Percentiles rank a stretch among this genome's conserved stretches.
Evolutionary conservation across 2,888 invertebrate species (phyloP).

Genomic region (Arrhopalites spinosus): DNA sequence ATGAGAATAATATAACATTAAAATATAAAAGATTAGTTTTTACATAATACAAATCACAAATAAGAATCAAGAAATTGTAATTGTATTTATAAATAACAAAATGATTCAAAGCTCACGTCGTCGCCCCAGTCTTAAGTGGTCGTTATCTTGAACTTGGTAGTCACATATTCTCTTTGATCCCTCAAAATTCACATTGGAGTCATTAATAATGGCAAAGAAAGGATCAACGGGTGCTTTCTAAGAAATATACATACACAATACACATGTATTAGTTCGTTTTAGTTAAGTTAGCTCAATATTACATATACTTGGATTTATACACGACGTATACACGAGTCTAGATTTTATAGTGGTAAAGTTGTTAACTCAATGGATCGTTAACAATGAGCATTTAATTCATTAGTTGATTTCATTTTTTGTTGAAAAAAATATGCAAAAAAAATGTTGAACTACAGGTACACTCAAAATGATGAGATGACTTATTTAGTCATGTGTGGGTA

Average conservation of each 20-base stretch:
- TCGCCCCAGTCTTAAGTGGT: slow-evolving; percentile 57
- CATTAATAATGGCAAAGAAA: slow-evolving; percentile 56
- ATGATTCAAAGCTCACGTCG: slow-evolving; percentile 56
- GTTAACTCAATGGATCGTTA: too few relatives aligned
- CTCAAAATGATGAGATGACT: too few relatives aligned
- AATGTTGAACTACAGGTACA: too few relatives aligned
- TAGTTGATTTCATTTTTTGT: too few relatives aligned
- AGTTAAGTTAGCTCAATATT: background rate
- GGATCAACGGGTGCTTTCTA: slow-evolving; percentile 48
- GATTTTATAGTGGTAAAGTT: too few relatives aligned
- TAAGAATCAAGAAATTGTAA: background rate
- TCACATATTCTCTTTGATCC: slow-evolving; percentile 55
- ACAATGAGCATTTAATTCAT: too few relatives aligned
- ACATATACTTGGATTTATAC: background rate
- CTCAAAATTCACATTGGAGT: slow-evolving; percentile 55
- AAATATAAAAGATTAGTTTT: slow-evolving; percentile 1
- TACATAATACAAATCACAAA: background rate
- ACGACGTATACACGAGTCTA: background rate
- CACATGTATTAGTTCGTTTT: too few relatives aligned
- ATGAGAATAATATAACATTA: background rate
- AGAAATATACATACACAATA: too few relatives aligned
- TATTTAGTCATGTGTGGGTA: too few relatives aligned
- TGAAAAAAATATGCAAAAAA: too few relatives aligned
- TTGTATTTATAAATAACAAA: background rate
- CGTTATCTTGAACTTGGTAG: slow-evolving; percentile 57